phyloP scores from a whole-genome alignment of 2,113 vertebrate species.

The Nothocercus julius region DNA sequence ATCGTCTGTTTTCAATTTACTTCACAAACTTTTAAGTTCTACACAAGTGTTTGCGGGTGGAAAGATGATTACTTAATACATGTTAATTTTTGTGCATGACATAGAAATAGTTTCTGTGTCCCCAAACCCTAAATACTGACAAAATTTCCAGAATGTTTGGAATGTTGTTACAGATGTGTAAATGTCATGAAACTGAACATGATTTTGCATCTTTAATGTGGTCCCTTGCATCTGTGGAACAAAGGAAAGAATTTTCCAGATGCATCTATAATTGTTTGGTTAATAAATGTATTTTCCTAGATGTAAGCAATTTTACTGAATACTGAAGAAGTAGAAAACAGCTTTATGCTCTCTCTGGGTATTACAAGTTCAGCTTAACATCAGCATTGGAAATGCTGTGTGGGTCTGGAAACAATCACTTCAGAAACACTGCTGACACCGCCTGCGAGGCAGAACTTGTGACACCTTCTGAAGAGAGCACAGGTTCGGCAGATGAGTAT shows the following conservation, averaged over 20 bases:
- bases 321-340: background rate
- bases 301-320: background rate
- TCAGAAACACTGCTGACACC: background rate
- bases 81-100: slow-evolving; percentile 16
- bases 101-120: background rate
- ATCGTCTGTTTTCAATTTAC: slow-evolving; percentile 47
- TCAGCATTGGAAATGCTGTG: background rate
- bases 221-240: background rate
- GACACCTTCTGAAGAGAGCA: background rate
- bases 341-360: background rate
- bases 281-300: background rate
- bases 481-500: background rate
- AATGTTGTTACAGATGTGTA: slow-evolving; percentile 8
- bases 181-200: background rate
- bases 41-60: slow-evolving; percentile 22
- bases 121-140: background rate
- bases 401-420: background rate
- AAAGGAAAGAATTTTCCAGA: background rate
- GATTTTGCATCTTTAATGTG: slow-evolving; percentile 10
- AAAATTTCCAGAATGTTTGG: background rate
- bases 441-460: background rate
- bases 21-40: slow-evolving; percentile 21
- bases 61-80: slow-evolving; percentile 35
- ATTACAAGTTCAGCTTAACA: background rate
- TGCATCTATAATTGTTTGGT: background rate